Conservation (phyloP, 92 coral and sea anemone genomes). For the Bergia puertoricense region DNA sequence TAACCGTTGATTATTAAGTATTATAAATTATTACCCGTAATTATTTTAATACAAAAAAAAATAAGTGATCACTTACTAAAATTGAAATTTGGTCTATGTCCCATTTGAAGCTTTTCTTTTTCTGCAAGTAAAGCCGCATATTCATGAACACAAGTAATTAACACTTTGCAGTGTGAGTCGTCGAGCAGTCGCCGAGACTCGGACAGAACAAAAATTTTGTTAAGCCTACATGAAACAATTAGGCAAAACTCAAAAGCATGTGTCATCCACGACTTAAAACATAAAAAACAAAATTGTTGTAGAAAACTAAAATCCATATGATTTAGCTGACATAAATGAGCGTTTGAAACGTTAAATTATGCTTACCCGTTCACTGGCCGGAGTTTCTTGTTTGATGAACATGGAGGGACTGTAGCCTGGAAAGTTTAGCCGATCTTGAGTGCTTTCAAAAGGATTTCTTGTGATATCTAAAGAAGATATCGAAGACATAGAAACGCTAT, state of each 20-base stretch:
- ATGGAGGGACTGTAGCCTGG: slow-evolving; percentile 98
- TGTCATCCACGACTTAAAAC: not conserved
- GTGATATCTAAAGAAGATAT: slow-evolving; percentile 80
- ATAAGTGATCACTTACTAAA: slow-evolving; percentile 62
- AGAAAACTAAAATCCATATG: not conserved
- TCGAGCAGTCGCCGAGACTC: too few species aligned
- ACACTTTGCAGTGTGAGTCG: too few species aligned
- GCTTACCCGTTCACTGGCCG: slow-evolving; percentile 85
- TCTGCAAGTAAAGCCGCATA: slow-evolving; percentile 46
- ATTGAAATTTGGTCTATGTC: slow-evolving; percentile 95
- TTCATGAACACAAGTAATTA: not conserved
- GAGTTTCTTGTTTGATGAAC: slow-evolving; percentile 86
- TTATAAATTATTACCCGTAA: not conserved
- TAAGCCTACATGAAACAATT: not conserved
- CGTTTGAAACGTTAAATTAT: not conserved
- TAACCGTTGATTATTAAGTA: slow-evolving; percentile 1
- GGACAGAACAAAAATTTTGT: too few species aligned
- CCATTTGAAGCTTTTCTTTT: slow-evolving; percentile 81
- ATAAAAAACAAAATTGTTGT: not conserved
- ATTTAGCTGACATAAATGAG: not conserved
- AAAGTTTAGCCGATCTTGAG: slow-evolving; percentile 74
- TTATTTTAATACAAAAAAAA: not conserved
- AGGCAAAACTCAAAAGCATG: not conserved
- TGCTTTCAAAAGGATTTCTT: slow-evolving; percentile 92
- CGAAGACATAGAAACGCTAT: slow-evolving; percentile 60